Percentiles rank a stretch among this genome's conserved stretches.
These are phyloP conservation scores for Puma concolor DNA, from an alignment of 2,113 vertebrate species.

Conservation along the genomic window DNA sequence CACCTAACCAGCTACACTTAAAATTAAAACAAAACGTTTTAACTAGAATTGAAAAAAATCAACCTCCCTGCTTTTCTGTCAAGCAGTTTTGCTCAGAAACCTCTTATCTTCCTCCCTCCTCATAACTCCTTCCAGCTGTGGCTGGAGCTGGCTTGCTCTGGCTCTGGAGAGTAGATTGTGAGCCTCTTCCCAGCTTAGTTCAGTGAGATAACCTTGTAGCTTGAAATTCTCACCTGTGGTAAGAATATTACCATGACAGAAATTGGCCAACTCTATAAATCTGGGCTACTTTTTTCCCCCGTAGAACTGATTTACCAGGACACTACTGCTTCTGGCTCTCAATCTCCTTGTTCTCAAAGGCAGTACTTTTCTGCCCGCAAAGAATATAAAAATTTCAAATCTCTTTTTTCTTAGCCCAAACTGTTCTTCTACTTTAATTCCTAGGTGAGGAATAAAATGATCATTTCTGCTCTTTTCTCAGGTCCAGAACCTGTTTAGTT, in stretches of 20 bases:
- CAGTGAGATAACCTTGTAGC: neutral
- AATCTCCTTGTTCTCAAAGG: neutral
- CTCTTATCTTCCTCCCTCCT: neutral
- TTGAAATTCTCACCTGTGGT: neutral
- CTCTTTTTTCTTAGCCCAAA: neutral
- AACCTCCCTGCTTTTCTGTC: neutral
- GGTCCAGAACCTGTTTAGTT: neutral
- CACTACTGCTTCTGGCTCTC: neutral
- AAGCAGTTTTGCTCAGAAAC: neutral
- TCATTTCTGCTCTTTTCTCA: neutral
- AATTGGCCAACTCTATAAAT: neutral
- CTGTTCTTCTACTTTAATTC: neutral
- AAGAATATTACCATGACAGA: neutral
- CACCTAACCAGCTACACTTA: neutral
- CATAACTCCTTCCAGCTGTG: neutral
- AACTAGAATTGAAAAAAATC: neutral
- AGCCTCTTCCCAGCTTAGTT: neutral
- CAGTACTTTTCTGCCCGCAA: neutral
- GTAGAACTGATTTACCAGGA: neutral
- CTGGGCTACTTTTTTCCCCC: neutral
- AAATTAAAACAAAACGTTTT: neutral
- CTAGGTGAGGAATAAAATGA: neutral
- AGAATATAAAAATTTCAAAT: neutral
- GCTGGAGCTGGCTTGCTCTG: neutral
- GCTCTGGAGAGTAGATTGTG: neutral